These are phyloP conservation scores for Cerceris rybyensis DNA, from an alignment of 2,888 invertebrate species.

Conservation along the genomic window DNA sequence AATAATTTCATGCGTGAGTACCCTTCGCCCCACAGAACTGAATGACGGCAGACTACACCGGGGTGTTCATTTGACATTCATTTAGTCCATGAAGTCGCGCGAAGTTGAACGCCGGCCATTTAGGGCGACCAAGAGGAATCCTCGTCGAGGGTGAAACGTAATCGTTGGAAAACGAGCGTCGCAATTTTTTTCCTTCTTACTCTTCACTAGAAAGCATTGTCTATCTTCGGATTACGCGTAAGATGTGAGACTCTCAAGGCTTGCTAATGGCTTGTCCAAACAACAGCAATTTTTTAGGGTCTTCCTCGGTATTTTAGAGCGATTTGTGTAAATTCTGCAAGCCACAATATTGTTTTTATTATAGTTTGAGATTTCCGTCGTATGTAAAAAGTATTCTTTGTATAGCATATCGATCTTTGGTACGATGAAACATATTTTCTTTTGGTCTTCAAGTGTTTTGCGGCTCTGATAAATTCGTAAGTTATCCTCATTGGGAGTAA, in stretches of 20 bases:
- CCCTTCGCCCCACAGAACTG: conserved; percentile 53
- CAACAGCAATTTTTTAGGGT: not conserved
- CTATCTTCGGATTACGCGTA: conserved; percentile 35
- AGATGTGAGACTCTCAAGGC: not conserved
- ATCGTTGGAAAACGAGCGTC: conserved; percentile 67
- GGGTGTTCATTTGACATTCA: conserved; percentile 69
- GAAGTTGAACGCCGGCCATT: conserved; percentile 58
- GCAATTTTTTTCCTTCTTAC: conserved; percentile 28
- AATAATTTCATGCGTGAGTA: conserved; percentile 71
- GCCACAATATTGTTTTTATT: too few relatives aligned
- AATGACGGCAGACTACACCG: conserved; percentile 25
- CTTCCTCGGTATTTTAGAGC: too few relatives aligned
- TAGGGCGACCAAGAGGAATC: conserved; percentile 47
- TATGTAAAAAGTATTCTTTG: too few relatives aligned
- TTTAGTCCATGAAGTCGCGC: conserved; percentile 63
- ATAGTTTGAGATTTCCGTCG: too few relatives aligned
- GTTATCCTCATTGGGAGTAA: too few relatives aligned
- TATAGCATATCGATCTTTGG: too few relatives aligned
- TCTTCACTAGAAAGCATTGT: conserved; percentile 10
- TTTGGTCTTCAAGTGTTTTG: too few relatives aligned
- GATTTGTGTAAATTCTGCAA: too few relatives aligned
- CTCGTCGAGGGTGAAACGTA: conserved; percentile 58
- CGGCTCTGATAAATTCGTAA: too few relatives aligned
- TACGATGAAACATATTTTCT: too few relatives aligned
- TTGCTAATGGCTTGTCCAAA: not conserved